Base-by-base conservation (phyloP, 2,797 vertebrate species). In the Liparis tanakae region DNA sequence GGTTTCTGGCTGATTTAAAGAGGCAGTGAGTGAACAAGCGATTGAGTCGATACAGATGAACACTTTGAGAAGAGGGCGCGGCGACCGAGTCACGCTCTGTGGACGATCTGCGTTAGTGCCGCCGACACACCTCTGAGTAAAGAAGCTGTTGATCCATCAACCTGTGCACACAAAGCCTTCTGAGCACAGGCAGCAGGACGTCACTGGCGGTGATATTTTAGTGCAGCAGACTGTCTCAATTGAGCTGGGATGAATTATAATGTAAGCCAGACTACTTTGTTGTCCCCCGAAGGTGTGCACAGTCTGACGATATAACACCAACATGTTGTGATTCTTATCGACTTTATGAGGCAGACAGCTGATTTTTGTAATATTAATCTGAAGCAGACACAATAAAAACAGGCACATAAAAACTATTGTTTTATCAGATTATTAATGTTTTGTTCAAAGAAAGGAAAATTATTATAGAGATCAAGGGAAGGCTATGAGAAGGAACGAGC, bases 171-270 rank as follows among this genome's bases (percentile, higher is more conserved):
- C 34, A 17, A 43, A 57, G 48, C 59, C 62, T 17, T 81, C 57
- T 67, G 64, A 25, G 10, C 22, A 10, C 50, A 62, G 58, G 73
- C 66, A 72, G 46, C 65, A 74, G 46, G 34, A 70, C 67, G 68
- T 74, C 70, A 71, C 43, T 7, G 9, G 30, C 25, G 25, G 57
- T 56, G 59, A 70, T 53, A 67, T 72, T 63, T 74, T 53, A 82
- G 56, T 56, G 39, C 48, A 74, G 39, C 72, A 64, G 74, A 78
- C 72, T 73, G 64, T 78, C 62, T 73, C 58, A 70, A 81, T 74
- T 79, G 59, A 80, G 76, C 70, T 76, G 66, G 76, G 67, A 79
- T 86, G 25, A 70, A 81, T 86, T 81, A 61, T 85, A 82, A 83
- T 88, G 79, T 79, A 64, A 78, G 77, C 67, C 65, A 74, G 71